Evolutionary conservation across 1,140 invertebrate genomes (phyloP), one percentile per base, ranked within the genome.

Genomic region (Pogonus chalceus): DNA sequence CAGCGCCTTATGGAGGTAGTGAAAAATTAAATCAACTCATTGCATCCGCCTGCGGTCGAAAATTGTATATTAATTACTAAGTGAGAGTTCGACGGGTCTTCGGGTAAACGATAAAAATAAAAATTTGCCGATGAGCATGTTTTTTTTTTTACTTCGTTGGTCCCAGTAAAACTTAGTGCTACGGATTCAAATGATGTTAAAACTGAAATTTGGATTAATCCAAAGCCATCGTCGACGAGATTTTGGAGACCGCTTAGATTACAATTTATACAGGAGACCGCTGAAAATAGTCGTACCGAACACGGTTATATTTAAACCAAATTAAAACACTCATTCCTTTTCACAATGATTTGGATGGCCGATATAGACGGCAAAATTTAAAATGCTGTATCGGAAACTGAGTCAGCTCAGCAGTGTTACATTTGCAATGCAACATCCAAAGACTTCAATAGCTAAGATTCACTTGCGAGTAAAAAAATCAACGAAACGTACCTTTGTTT

Each of bases 321-420:
- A 54, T 56, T 52, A 59, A 52, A 20, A 43, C 50, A 48, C 54
- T 62, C 18, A 31, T 55, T 23, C 43, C 56, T 20, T 58, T 55
- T 53, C 20, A 55, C 37, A 57, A 39, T 52, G 26, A 54, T 16
- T 46, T 62, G 48, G 53, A 63, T 52, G 52, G 23, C n/a, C 14
- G n/a, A 14, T 10, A 23, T 23, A 50, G 66, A 72, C 52, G 64
- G 60, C 9, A 72, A 73, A 62, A 64, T 71, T 2, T 67, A 62
- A 35, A 71, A 73, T 56, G 62, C 65, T 14, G 51, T 67, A 26
- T 65, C 66, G 7, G 50, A 46, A 1, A 70, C 63, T 26, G 60
- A 24, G 51, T 71, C 66, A 18, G 59, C 65, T 16, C 58, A 56
- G 48, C 55, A 62, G 10, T 12, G 7, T n/a, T n/a, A n/a, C n/a